phyloP scores from a whole-genome alignment of 1,140 invertebrate genomes.

The Acromyrmex charruanus region DNA sequence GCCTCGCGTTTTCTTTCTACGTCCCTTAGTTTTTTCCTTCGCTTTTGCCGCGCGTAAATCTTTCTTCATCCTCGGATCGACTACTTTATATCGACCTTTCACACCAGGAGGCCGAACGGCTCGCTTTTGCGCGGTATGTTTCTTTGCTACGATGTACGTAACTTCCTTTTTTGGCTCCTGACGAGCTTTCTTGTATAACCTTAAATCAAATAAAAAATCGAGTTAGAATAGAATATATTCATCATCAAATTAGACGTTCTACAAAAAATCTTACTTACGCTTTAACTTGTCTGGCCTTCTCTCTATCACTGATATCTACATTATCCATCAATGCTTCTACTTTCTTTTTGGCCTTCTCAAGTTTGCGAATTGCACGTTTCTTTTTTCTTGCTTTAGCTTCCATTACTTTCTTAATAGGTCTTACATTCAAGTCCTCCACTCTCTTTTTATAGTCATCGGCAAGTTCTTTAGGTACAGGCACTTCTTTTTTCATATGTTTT shows the following conservation, averaged over 20 bases:
- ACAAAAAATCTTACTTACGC: conserved; percentile 88
- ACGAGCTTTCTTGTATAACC: conserved; percentile 97
- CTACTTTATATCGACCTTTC: conserved; percentile 97
- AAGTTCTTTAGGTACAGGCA: conserved; percentile 93
- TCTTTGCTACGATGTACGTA: conserved; percentile 98
- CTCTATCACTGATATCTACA: conserved; percentile 94
- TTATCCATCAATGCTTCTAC: conserved; percentile 97
- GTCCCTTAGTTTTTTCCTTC: conserved; percentile 87
- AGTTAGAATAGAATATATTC: neutral
- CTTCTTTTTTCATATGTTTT: conserved; percentile 93
- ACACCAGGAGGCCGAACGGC: conserved; percentile 93
- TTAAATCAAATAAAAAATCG: conserved; percentile 82
- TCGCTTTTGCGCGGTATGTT: conserved; percentile 92
- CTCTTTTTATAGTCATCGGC: conserved; percentile 91
- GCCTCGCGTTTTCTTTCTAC: conserved; percentile 79
- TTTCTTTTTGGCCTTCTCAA: conserved; percentile 98
- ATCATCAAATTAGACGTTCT: neutral
- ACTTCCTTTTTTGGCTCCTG: conserved; percentile 95
- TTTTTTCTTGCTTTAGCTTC: conserved; percentile 99
- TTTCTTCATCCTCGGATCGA: conserved; percentile 98
- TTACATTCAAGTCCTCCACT: conserved; percentile 95
- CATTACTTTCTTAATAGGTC: conserved; percentile 99
- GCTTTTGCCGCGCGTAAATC: conserved; percentile 92
- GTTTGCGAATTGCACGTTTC: conserved; percentile 93
- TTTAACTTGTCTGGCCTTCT: conserved; percentile 97